Evolutionary conservation across 2,888 invertebrate species (phyloP).

Genomic region (Coelopa pilipes): DNA sequence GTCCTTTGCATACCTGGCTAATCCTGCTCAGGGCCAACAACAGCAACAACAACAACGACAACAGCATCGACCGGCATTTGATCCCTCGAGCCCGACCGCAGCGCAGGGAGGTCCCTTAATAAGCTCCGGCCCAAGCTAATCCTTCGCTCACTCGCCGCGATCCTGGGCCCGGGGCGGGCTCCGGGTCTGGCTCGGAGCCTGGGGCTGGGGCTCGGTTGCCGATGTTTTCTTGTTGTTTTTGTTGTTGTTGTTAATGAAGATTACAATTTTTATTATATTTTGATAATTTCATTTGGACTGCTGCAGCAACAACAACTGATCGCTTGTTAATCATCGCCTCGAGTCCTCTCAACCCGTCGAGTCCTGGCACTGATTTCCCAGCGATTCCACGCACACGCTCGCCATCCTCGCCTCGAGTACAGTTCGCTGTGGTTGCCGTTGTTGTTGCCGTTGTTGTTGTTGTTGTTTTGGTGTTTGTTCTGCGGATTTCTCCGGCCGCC

Average conservation of each 20-base stretch:
- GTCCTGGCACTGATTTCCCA: conserved; percentile 5
- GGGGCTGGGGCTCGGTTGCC: not conserved
- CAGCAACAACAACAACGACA: too few relatives aligned
- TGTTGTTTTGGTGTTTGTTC: conserved; percentile 15
- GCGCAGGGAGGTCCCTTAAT: too few relatives aligned
- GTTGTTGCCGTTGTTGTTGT: not conserved
- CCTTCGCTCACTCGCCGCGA: too few relatives aligned
- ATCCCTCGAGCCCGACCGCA: too few relatives aligned
- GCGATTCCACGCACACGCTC: not conserved
- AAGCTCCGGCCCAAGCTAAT: too few relatives aligned
- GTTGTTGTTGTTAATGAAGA: conserved; percentile 11
- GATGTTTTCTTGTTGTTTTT: not conserved
- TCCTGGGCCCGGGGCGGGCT: too few relatives aligned
- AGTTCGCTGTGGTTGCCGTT: not conserved
- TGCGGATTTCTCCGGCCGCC: conserved; percentile 11
- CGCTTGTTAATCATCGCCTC: conserved; percentile 38
- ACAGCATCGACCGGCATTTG: too few relatives aligned
- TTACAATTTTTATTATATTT: not conserved
- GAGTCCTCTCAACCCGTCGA: not conserved
- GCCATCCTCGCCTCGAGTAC: conserved; percentile 1
- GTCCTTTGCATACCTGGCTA: too few relatives aligned
- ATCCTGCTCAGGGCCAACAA: too few relatives aligned
- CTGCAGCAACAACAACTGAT: conserved; percentile 9
- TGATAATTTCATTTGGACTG: conserved; percentile 1
- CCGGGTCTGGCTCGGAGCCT: not conserved